Base-by-base conservation (phyloP, 2,113 vertebrate species). In the Brachyistius frenatus region DNA sequence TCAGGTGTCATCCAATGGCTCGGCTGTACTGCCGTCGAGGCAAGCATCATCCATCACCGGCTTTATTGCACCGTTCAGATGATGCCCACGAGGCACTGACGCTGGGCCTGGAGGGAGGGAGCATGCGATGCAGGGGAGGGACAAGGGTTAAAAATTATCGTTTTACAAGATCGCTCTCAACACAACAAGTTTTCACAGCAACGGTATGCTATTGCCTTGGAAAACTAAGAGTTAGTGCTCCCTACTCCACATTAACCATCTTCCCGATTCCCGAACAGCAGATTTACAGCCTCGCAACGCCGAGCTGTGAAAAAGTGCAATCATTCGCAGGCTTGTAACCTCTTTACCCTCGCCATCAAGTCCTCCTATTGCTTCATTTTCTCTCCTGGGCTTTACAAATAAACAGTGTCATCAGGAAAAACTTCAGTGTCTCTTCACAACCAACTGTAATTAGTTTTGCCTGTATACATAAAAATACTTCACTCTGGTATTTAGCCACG, bases 11-110 rank as follows among this genome's bases (percentile, higher is more conserved):
- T 92, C 91, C 87, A 86, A 80, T 93, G 86, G 91, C 89, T 85
- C 76, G 73, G 81, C 91, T 85, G 90, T 91, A 89, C 88, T 80
- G 86, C 93, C 93, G 93, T 94, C 91, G 90, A 90, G 88, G 89
- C 85, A 86, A 76, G 82, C 81, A 87, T 86, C 94, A 94, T 97
- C 94, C 93, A 94, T 96, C 94, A 92, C 72, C 39, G 10, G 84
- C 83, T 85, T 94, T 94, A 94, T 92, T 93, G 91, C 92, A 89
- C 80, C 70, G 67, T 88, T 93, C 86, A 88, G 81, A 72, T 74
- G 87, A 89, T 92, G 89, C 88, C 92, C 91, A 90, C 86, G 73
- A 88, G 93, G 92, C 66, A 65, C 55, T 73, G 57, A 76, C 9
- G 16, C 73, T 76, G 77, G 39, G 69, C 65, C 83, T 52, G 63